Evolutionary conservation across 2,113 vertebrate species (phyloP), one percentile per base, ranked within the genome.

Genomic region (Hippocampus zosterae): DNA sequence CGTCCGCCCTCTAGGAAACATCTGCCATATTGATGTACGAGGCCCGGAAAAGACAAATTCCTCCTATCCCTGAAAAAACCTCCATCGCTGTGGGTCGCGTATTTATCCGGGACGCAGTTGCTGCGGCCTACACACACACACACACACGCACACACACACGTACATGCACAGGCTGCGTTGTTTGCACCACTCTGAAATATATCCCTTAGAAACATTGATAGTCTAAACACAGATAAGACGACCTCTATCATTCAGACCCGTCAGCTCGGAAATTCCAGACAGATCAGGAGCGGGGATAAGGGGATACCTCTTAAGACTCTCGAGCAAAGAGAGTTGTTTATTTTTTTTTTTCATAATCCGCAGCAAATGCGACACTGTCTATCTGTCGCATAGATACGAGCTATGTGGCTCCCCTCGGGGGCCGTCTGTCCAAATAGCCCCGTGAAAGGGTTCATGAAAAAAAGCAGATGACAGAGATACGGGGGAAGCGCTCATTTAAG

Each of bases 181-280:
- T 87, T 86, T 86, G 79, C 79, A 82, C 81, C 79, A 81, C 76
- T 83, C 68, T 50, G 69, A 87, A 91, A 88, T 79, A 68, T 79
- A 88, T 81, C 68, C 68, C 83, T 82, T 67, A 72, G 86, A 88
- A 91, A 91, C 85, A 91, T 90, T 89, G 91, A 88, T 41, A 92
- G 78, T 88, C 76, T 79, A 90, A 91, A 92, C 84, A 90, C 72
- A 87, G 85, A 88, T 87, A 87, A 84, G 59, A 52, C 61, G 44
- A 23, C 81, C 86, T 79, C 73, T 85, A 87, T 91, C 78, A 52
- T 74, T 79, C 65, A 23, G 55, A 21, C 50, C 70, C 72, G 48
- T 78, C 69, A 73, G 80, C 76, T 77, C 70, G 55, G 82, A 13
- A 80, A 83, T 76, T 79, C 86, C 86, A 84, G 78, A 77, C 77